phyloP scores from a whole-genome alignment of 2,888 invertebrate genomes.

The Idaea dimidiata region DNA sequence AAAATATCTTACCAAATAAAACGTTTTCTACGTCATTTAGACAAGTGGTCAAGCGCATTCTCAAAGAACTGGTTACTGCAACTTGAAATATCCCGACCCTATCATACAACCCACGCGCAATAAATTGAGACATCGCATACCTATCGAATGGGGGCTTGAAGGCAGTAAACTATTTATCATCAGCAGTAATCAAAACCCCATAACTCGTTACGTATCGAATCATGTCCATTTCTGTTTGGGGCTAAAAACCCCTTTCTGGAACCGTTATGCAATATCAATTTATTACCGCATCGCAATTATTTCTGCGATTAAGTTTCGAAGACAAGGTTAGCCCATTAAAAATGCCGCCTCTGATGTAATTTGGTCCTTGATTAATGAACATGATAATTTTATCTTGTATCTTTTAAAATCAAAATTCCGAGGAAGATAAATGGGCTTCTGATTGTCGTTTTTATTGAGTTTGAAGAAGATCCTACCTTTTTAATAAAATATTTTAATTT shows the following conservation, averaged over 20 bases:
- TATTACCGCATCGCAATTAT: conserved; percentile 34
- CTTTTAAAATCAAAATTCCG: neutral
- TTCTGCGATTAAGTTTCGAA: conserved; percentile 32
- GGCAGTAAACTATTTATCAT: conserved; percentile 37
- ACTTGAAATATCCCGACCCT: conserved; percentile 8
- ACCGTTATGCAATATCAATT: conserved; percentile 43
- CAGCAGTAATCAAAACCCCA: conserved; percentile 31
- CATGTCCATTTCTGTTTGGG: conserved; percentile 28
- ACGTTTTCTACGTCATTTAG: conserved; percentile 12
- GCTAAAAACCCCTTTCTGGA: conserved; percentile 31
- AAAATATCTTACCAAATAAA: conserved; percentile 14
- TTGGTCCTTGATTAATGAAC: conserved; percentile 16
- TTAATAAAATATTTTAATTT: neutral
- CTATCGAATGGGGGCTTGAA: conserved; percentile 34
- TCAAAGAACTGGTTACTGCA: conserved; percentile 25
- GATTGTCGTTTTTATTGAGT: neutral
- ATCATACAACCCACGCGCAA: conserved; percentile 33
- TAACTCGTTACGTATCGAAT: conserved; percentile 36
- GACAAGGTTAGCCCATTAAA: conserved; percentile 36
- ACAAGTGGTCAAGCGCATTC: conserved; percentile 21
- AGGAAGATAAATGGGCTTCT: neutral
- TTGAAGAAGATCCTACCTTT: neutral
- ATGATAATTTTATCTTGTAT: neutral
- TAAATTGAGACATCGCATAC: conserved; percentile 41
- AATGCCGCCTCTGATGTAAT: conserved; percentile 28